Conservation (phyloP, 30 jellyfish, hydroid and myxozoan genomes). For the Aurelia sp. region DNA sequence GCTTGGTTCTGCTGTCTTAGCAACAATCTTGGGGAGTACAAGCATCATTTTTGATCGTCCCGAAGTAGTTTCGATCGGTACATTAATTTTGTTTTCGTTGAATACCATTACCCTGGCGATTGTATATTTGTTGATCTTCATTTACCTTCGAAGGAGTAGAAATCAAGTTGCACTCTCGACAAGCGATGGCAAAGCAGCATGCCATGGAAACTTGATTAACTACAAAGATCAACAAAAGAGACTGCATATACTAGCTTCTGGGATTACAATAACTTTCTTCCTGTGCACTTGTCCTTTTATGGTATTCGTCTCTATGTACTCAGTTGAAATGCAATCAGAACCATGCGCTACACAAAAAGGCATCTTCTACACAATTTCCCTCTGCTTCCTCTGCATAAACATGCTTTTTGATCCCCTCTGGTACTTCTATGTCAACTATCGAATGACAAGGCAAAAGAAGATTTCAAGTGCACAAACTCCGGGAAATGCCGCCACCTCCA, state of each 20-base stretch:
- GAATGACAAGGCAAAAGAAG: background rate
- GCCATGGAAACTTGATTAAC: no score
- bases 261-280: constrained; percentile 15
- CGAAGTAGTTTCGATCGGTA: background rate
- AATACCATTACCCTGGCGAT: background rate
- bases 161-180: background rate
- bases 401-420: constrained; percentile 49
- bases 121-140: constrained; percentile 4
- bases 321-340: constrained; percentile 21
- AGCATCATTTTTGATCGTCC: constrained; percentile 4
- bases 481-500: no score
- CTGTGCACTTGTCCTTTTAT: constrained; percentile 16
- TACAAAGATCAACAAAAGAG: constrained; percentile 10
- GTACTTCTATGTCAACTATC: constrained; percentile 10
- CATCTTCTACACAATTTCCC: constrained; percentile 46
- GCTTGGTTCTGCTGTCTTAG: constrained; percentile 17
- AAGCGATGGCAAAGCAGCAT: background rate
- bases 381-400: constrained; percentile 23
- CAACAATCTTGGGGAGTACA: constrained; percentile 9
- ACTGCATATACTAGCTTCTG: constrained; percentile 13
- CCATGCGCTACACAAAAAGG: constrained; percentile 18
- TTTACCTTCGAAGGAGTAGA: background rate
- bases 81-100: constrained; percentile 6
- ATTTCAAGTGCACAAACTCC: no score
- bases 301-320: constrained; percentile 28